Conservation (phyloP, 2,797 vertebrate species). For the Diglossa cyanea region DNA sequence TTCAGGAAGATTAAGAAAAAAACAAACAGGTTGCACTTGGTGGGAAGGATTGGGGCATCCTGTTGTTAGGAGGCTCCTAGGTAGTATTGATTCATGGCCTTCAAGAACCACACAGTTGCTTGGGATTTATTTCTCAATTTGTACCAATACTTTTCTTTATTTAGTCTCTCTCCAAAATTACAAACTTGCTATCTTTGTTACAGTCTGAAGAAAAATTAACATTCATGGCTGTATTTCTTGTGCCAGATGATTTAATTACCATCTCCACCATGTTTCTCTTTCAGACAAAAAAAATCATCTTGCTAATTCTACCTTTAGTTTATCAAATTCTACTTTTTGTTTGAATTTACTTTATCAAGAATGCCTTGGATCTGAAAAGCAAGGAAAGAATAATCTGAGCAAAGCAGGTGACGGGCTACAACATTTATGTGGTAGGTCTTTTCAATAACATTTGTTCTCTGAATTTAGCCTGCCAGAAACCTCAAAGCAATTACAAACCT, state of each 20-base stretch:
- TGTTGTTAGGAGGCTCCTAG: neutral
- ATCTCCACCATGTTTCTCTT: neutral
- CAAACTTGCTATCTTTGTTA: neutral
- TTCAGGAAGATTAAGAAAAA: neutral
- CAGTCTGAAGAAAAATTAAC: neutral
- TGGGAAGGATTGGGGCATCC: neutral
- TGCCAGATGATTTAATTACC: neutral
- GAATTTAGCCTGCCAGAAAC: neutral
- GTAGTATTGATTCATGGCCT: neutral
- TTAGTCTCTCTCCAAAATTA: neutral
- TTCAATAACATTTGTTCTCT: neutral
- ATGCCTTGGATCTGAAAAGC: neutral
- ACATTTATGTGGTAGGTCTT: neutral
- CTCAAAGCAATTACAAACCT: neutral
- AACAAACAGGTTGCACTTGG: neutral
- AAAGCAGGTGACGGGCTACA: neutral
- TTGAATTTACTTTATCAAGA: neutral
- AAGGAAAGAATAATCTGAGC: neutral
- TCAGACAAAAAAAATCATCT: neutral
- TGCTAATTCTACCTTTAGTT: neutral
- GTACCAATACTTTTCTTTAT: neutral
- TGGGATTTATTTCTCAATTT: fast-evolving
- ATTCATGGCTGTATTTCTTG: neutral
- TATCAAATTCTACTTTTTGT: neutral
- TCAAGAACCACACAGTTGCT: neutral